Base-by-base conservation (phyloP, 2,888 invertebrate species). In the Thumatha senex region DNA sequence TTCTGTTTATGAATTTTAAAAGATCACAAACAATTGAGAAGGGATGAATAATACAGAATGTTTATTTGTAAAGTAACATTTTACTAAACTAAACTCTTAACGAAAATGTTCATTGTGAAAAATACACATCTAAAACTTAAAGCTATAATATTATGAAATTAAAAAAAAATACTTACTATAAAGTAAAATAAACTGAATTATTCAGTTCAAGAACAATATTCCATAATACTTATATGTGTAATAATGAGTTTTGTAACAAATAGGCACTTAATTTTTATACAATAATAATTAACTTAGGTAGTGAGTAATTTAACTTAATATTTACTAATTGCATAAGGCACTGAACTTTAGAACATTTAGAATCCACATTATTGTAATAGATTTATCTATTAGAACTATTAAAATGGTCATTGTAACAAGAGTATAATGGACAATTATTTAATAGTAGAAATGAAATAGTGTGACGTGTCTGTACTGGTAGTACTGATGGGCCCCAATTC, bases 1-100 rank as follows among this genome's bases (percentile, higher is more conserved):
- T n/a, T n/a, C n/a, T n/a, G n/a, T n/a, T n/a, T n/a, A n/a, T n/a
- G n/a, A n/a, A n/a, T n/a, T n/a, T 24, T 24, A 24, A 4, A 4
- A 24, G 7, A 14, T 1, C 8, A 36, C 10, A 14, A 3, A 36
- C 13, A 14, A 31, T 15, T 11, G n/a, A 30, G 30, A 15, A 13
- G 3, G 12, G 41, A 48, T 24, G 42, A 18, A 38, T 18, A 38
- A 31, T 44, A 18, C 2, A 34, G 11, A 9, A 10, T 11, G 0
- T 11, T 5, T 13, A 15, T 49, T 48, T 33, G 29, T 44, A 15
- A 58, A 43, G 18, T 50, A 55, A 51, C 52, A 43, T 48, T 46
- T 67, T 44, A 35, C 59, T 66, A 61, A 58, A 31, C 40, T 40
- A 18, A 55, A 46, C 34, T 48, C 35, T 41, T 52, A 43, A 36